phyloP scores from a whole-genome alignment of 2,888 invertebrate species.

The Prosopocoilus inquinatus region DNA sequence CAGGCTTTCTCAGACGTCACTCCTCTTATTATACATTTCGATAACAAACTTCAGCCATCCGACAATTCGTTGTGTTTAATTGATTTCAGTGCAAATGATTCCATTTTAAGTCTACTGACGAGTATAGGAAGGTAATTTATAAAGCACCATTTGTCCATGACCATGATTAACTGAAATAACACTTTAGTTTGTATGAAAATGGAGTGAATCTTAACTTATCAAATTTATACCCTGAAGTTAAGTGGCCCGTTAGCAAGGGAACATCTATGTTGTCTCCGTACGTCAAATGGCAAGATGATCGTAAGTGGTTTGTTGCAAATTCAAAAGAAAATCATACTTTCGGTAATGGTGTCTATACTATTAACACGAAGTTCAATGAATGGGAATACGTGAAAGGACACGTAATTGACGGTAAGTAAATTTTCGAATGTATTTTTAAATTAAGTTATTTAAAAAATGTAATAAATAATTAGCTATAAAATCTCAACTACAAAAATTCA shows the following conservation, averaged over 20 bases:
- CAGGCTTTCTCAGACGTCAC: not conserved
- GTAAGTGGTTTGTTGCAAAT: slow-evolving; percentile 71
- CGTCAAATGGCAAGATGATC: slow-evolving; percentile 86
- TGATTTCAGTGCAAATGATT: no score
- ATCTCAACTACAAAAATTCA: no score
- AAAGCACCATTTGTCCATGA: not conserved
- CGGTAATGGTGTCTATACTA: slow-evolving; percentile 48
- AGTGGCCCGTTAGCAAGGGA: slow-evolving; percentile 80
- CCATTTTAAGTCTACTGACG: not conserved
- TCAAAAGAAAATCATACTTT: no score
- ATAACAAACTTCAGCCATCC: no score
- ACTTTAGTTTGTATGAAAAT: slow-evolving; percentile 66
- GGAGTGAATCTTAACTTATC: slow-evolving; percentile 75
- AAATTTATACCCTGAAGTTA: slow-evolving; percentile 71
- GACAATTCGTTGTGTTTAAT: no score
- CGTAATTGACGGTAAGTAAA: slow-evolving; percentile 71
- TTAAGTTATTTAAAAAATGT: no score
- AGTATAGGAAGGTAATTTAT: slow-evolving; percentile 3
- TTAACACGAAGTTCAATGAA: slow-evolving; percentile 64
- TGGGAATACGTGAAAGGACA: slow-evolving; percentile 76
- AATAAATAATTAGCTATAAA: no score
- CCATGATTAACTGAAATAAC: not conserved
- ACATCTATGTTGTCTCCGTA: slow-evolving; percentile 82
- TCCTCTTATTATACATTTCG: not conserved
- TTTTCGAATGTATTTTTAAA: no score